Evolutionary conservation across 2,113 vertebrate genomes (phyloP).

Genomic region (Limanda limanda): DNA sequence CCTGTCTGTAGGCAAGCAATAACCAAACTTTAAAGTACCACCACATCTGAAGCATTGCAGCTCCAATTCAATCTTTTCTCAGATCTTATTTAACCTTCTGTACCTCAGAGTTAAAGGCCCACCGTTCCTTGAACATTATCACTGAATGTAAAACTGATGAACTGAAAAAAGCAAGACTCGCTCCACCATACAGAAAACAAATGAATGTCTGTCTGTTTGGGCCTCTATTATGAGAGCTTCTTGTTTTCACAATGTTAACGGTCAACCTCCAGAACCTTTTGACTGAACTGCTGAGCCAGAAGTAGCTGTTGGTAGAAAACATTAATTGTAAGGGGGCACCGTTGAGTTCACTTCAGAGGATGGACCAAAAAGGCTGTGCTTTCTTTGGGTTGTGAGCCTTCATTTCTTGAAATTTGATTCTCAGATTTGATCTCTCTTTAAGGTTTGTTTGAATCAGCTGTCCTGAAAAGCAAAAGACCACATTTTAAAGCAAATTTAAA

Average conservation of each 20-base stretch:
- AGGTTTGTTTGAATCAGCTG: too few relatives aligned
- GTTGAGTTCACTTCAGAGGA: too few relatives aligned
- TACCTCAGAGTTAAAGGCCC: conserved; percentile 15
- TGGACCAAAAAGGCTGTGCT: too few relatives aligned
- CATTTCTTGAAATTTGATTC: too few relatives aligned
- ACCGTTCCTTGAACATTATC: conserved; percentile 14
- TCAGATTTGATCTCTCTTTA: too few relatives aligned
- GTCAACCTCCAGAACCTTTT: not conserved
- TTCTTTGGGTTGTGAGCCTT: too few relatives aligned
- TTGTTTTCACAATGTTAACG: not conserved
- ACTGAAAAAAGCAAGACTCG: not conserved
- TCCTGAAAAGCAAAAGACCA: too few relatives aligned
- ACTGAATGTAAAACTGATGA: conserved; percentile 16
- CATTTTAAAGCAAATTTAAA: too few relatives aligned
- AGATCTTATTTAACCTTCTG: conserved; percentile 25
- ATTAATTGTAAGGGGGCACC: too few relatives aligned
- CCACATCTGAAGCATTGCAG: conserved; percentile 21
- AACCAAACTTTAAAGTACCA: conserved; percentile 28
- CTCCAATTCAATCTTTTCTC: conserved; percentile 32
- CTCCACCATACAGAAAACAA: too few relatives aligned
- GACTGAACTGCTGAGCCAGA: not conserved
- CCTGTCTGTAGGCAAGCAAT: conserved; percentile 24
- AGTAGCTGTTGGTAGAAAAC: too few relatives aligned
- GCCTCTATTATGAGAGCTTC: not conserved
- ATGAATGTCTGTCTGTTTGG: too few relatives aligned